Evolutionary conservation across 2,797 vertebrate species (phyloP).

Genomic region (Geotrypetes seraphini): DNA sequence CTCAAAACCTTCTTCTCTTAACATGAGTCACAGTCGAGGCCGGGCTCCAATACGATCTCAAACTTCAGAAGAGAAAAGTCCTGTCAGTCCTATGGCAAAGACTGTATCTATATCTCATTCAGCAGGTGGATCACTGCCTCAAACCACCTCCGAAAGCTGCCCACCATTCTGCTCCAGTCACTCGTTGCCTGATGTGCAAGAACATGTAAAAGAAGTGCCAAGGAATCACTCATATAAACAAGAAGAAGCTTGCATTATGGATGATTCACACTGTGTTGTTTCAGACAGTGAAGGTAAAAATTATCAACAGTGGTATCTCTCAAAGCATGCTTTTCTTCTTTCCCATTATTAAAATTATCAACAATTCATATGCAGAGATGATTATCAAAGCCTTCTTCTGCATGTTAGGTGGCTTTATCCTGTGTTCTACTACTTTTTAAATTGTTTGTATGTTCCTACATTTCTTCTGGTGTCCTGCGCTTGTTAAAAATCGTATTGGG

Average conservation of each 20-base stretch:
- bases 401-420: conserved; percentile 65
- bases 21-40: conserved; percentile 66
- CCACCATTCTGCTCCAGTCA: conserved; percentile 96
- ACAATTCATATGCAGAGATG: conserved; percentile 30
- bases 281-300: conserved; percentile 98
- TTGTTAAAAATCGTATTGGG: conserved; percentile 9
- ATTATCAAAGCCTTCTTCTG: conserved; percentile 43
- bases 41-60: conserved; percentile 81
- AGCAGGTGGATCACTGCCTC: conserved; percentile 59
- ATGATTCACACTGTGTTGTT: conserved; percentile 96
- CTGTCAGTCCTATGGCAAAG: conserved; percentile 86
- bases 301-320: conserved; percentile 69
- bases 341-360: background rate
- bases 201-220: conserved; percentile 88
- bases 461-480: conserved; percentile 12
- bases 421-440: conserved; percentile 25
- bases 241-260: conserved; percentile 91
- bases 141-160: conserved; percentile 63
- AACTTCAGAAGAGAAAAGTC: conserved; percentile 93
- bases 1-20: conserved; percentile 55
- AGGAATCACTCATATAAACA: conserved; percentile 92
- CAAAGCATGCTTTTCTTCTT: conserved; percentile 41
- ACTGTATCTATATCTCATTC: conserved; percentile 69
- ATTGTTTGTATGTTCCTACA: conserved; percentile 19
- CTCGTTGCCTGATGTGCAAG: conserved; percentile 96